phyloP scores from a whole-genome alignment of 2,888 invertebrate species.

The Heliconius erato region DNA sequence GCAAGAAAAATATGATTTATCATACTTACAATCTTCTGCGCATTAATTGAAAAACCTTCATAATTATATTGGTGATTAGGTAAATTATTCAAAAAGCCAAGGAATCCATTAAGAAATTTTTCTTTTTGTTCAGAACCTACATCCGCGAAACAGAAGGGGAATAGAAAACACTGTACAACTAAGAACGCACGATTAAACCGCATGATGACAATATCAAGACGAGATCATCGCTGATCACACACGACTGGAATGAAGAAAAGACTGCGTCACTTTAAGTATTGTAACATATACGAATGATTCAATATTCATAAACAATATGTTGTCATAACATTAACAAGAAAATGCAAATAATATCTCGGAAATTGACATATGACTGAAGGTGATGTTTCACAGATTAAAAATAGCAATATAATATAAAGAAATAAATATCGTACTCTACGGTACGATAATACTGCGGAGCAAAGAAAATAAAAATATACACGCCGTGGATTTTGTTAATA shows the following conservation, averaged over 20 bases:
- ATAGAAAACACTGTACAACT: conserved; percentile 56
- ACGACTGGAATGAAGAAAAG: conserved; percentile 51
- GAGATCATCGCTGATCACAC: conserved; percentile 63
- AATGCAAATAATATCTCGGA: conserved; percentile 21
- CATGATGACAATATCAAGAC: conserved; percentile 65
- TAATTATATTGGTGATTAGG: conserved; percentile 77
- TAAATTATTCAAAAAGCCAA: conserved; percentile 80
- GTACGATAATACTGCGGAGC: too few relatives aligned
- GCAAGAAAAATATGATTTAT: conserved; percentile 37
- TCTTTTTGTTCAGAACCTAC: conserved; percentile 63
- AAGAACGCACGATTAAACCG: conserved; percentile 56
- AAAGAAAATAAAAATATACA: too few relatives aligned
- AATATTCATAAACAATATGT: conserved; percentile 34
- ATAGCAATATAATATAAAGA: not conserved
- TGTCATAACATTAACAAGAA: conserved; percentile 43
- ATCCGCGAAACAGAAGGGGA: conserved; percentile 64
- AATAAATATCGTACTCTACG: not conserved
- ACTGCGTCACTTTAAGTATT: conserved; percentile 41
- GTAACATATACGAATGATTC: conserved; percentile 44
- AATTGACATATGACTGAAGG: not conserved
- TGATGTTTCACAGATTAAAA: not conserved
- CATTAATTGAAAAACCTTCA: conserved; percentile 75
- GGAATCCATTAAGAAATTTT: conserved; percentile 71
- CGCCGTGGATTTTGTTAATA: too few relatives aligned
- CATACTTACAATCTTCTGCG: conserved; percentile 78